Evolutionary conservation across 2,888 invertebrate genomes (phyloP).

Genomic region (Aphodius sticticus): DNA sequence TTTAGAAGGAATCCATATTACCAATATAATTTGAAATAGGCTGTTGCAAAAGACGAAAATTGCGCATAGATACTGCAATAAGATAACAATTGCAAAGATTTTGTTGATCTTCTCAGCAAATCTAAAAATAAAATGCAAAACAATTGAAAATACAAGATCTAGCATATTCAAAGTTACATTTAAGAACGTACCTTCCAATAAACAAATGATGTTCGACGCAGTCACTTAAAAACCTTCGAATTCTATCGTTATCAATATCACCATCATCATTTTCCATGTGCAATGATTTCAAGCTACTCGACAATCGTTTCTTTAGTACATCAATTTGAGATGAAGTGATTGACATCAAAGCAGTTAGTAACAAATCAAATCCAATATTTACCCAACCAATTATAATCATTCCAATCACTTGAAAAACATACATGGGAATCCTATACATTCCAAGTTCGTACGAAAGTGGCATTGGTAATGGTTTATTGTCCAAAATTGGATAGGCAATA

Average conservation of each 20-base stretch:
- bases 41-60: conserved; percentile 18
- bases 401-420: conserved; percentile 28
- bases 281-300: neutral
- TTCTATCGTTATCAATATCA: neutral
- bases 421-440: conserved; percentile 19
- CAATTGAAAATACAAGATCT: neutral
- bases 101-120: conserved; percentile 19
- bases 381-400: conserved; percentile 19
- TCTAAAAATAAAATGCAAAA: conserved; percentile 9
- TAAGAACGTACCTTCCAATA: neutral
- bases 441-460: conserved; percentile 28
- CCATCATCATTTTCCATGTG: neutral
- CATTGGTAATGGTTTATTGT: conserved; percentile 29
- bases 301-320: conserved; percentile 13
- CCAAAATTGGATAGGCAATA: conserved; percentile 18
- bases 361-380: conserved; percentile 18
- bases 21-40: conserved; percentile 13
- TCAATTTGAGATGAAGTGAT: conserved; percentile 29
- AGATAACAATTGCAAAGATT: conserved; percentile 8
- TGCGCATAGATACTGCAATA: conserved; percentile 9
- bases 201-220: conserved; percentile 12
- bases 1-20: neutral
- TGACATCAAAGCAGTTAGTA: conserved; percentile 21
- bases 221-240: conserved; percentile 7
- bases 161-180: neutral